Evolutionary conservation across 2,797 vertebrate species (phyloP).

Genomic region (Tokudaia tokunoshimensis): DNA sequence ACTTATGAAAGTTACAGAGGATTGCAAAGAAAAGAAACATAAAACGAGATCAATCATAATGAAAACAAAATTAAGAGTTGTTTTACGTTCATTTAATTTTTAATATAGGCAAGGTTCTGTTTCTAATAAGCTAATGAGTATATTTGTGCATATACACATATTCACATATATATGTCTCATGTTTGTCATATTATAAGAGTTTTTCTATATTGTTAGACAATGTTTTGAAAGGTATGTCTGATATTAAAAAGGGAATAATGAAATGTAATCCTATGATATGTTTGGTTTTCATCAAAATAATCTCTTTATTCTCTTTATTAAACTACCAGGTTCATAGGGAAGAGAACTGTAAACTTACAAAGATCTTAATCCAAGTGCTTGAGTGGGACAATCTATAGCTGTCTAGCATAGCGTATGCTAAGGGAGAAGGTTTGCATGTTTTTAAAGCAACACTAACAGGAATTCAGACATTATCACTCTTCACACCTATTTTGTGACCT

Average conservation of each 20-base stretch:
- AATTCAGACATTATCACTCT: background rate
- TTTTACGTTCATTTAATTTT: slow-evolving; percentile 18
- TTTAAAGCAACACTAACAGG: background rate
- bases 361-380: background rate
- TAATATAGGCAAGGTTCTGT: background rate
- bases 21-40: background rate
- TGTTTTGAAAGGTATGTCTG: slow-evolving; percentile 4
- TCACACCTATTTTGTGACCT: background rate
- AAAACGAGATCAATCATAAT: background rate
- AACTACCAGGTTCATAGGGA: background rate
- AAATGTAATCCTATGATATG: background rate
- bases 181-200: background rate
- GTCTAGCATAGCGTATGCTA: background rate
- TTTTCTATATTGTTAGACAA: background rate
- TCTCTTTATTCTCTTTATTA: slow-evolving; percentile 22
- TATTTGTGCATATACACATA: background rate
- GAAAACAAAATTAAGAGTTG: background rate
- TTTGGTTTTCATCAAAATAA: slow-evolving; percentile 37
- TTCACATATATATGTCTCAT: background rate
- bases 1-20: background rate
- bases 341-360: background rate
- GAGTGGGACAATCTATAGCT: background rate
- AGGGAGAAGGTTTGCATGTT: background rate
- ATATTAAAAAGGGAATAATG: background rate
- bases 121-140: background rate